These are phyloP conservation scores for Lampropteryx suffumata DNA, from an alignment of 2,888 invertebrate genomes.

Conservation along the genomic window DNA sequence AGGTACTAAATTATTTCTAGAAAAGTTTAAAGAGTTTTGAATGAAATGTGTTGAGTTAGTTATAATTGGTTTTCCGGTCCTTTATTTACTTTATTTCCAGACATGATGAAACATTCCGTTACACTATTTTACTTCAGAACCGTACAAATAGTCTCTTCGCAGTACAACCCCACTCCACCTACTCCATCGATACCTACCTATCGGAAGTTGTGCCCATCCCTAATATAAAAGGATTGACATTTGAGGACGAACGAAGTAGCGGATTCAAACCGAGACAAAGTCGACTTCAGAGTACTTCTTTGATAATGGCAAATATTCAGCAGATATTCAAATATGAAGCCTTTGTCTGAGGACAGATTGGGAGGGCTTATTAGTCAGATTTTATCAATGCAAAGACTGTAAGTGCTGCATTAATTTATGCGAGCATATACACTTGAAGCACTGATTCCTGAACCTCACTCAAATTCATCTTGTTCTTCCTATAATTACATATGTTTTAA, in stretches of 20 bases:
- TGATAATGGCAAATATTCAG: conserved; percentile 68
- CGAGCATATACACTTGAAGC: too few relatives aligned
- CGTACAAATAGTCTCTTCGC: too few relatives aligned
- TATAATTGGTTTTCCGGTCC: too few relatives aligned
- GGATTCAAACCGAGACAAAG: conserved; percentile 75
- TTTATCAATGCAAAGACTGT: conserved; percentile 11
- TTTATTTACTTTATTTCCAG: too few relatives aligned
- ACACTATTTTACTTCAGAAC: too few relatives aligned
- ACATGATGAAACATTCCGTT: too few relatives aligned
- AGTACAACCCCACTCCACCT: background rate
- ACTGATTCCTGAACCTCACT: too few relatives aligned
- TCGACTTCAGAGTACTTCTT: conserved; percentile 58
- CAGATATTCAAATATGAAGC: conserved; percentile 58
- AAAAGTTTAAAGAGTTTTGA: too few relatives aligned
- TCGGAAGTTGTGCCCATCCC: conserved; percentile 36
- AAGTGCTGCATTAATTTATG: background rate
- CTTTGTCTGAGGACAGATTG: conserved; percentile 39
- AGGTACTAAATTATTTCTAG: too few relatives aligned
- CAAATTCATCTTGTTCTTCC: too few relatives aligned
- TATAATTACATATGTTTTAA: too few relatives aligned
- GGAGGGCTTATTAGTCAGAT: conserved; percentile 29
- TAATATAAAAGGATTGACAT: conserved; percentile 80
- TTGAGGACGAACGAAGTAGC: conserved; percentile 72
- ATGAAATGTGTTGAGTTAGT: too few relatives aligned
- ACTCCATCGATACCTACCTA: conserved; percentile 31